phyloP scores from a whole-genome alignment of 1,140 invertebrate species.

The Littorina saxatilis region DNA sequence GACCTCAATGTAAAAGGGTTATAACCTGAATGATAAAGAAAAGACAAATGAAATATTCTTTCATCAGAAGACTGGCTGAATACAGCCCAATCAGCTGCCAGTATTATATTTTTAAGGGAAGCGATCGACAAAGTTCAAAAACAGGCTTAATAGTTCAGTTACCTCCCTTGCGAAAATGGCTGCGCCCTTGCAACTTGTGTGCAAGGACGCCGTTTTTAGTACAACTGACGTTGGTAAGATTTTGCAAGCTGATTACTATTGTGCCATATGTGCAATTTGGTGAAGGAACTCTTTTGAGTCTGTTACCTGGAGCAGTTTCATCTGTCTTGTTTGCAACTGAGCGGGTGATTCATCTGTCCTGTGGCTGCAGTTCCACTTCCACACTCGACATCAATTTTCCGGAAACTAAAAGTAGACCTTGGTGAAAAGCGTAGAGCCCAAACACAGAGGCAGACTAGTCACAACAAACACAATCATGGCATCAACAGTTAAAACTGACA shows the following conservation, averaged over 20 bases:
- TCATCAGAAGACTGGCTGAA: background rate
- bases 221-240: background rate
- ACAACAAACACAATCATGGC: background rate
- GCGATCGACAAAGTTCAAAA: background rate
- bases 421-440: background rate
- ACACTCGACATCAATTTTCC: background rate
- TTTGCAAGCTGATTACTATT: background rate
- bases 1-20: background rate
- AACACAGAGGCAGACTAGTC: too few species aligned
- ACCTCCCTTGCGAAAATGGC: constrained; percentile 30
- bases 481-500: background rate
- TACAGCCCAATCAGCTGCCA: too few species aligned
- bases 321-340: background rate
- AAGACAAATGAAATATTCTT: background rate
- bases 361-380: too few species aligned
- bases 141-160: background rate
- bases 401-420: background rate
- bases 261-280: too few species aligned
- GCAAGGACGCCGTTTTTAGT: background rate
- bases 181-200: constrained; percentile 31
- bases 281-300: too few species aligned
- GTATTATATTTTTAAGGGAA: background rate
- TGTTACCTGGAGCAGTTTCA: too few species aligned
- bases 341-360: background rate
- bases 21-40: background rate